Conservation (phyloP, 2,888 invertebrate genomes). For the Drosophila meridiana region DNA sequence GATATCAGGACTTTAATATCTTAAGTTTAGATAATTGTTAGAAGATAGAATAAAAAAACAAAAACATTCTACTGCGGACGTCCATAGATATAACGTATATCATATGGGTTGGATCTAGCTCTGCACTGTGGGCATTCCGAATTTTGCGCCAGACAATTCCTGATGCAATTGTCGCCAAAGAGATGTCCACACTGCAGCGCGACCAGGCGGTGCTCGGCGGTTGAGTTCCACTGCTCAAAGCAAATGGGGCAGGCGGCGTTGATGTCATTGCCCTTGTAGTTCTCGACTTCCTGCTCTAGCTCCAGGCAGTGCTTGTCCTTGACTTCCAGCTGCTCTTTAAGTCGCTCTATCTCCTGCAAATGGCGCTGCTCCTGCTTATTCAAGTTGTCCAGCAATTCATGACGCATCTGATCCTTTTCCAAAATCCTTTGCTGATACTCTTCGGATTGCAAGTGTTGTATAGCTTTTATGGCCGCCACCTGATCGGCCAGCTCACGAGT, state of each 20-base stretch:
- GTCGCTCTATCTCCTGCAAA: slow-evolving; percentile 6
- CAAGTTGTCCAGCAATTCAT: slow-evolving; percentile 8
- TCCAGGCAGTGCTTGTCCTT: slow-evolving; percentile 24
- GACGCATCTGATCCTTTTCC: slow-evolving; percentile 11
- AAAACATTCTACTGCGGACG: slow-evolving; percentile 4
- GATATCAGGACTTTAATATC: neutral
- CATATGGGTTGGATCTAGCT: fast-evolving
- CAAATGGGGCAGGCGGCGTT: slow-evolving; percentile 30
- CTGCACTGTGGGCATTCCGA: slow-evolving; percentile 26
- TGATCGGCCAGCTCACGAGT: slow-evolving; percentile 4
- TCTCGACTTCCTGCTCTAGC: slow-evolving; percentile 14
- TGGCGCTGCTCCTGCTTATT: slow-evolving; percentile 26
- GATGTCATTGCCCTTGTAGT: neutral
- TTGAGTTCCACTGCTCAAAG: slow-evolving; percentile 25
- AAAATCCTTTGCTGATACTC: slow-evolving; percentile 19
- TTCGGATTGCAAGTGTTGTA: slow-evolving; percentile 11
- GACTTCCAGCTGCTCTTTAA: neutral
- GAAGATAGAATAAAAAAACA: neutral
- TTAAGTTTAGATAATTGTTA: neutral
- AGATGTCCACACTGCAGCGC: slow-evolving; percentile 39
- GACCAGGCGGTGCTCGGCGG: slow-evolving; percentile 24
- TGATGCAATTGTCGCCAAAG: slow-evolving; percentile 32
- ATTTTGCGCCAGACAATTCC: neutral
- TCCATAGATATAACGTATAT: slow-evolving; percentile 31
- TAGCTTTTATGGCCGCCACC: slow-evolving; percentile 1